Evolutionary conservation across 2,797 vertebrate genomes (phyloP).

Genomic region (Tiaroga cobitis): DNA sequence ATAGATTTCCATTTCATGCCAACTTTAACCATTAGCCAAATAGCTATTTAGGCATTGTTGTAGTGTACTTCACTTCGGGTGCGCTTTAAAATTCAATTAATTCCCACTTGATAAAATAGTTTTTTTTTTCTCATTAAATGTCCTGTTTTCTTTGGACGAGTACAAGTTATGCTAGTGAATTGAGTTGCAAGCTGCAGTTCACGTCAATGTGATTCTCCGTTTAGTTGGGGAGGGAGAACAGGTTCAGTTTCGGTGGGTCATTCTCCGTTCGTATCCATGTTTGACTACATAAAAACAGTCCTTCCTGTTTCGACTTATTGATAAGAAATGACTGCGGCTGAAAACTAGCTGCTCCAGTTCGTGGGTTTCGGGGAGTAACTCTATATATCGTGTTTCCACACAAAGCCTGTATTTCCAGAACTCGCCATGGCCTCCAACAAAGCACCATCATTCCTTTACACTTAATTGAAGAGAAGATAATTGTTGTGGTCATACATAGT

Average conservation of each 20-base stretch:
- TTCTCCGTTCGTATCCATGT: not conserved
- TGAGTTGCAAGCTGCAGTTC: not conserved
- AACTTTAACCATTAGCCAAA: not conserved
- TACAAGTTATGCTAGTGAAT: not conserved
- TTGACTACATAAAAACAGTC: slow-evolving; percentile 4
- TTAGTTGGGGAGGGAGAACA: not conserved
- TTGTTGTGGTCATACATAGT: slow-evolving; percentile 32
- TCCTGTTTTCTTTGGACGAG: not conserved
- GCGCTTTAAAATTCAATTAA: not conserved
- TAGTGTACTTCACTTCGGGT: not conserved
- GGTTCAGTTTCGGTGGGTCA: slow-evolving; percentile 2
- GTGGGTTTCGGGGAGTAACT: slow-evolving; percentile 79
- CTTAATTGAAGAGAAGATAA: slow-evolving; percentile 61
- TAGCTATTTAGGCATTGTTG: not conserved
- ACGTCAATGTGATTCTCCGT: not conserved
- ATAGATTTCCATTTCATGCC: not conserved
- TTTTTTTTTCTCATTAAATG: not conserved
- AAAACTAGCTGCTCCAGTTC: slow-evolving; percentile 78
- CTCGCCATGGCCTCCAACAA: slow-evolving; percentile 30
- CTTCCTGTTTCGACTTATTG: slow-evolving; percentile 50
- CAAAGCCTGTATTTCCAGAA: slow-evolving; percentile 78
- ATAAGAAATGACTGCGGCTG: slow-evolving; percentile 29
- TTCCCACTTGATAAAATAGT: not conserved
- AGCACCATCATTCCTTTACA: slow-evolving; percentile 9
- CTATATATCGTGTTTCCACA: slow-evolving; percentile 68